A percentile compares a stretch with the other conserved stretches of the same genome.
These are phyloP conservation scores for Eupithecia inturbata DNA, from an alignment of 2,888 invertebrate genomes.

Conservation along the genomic window DNA sequence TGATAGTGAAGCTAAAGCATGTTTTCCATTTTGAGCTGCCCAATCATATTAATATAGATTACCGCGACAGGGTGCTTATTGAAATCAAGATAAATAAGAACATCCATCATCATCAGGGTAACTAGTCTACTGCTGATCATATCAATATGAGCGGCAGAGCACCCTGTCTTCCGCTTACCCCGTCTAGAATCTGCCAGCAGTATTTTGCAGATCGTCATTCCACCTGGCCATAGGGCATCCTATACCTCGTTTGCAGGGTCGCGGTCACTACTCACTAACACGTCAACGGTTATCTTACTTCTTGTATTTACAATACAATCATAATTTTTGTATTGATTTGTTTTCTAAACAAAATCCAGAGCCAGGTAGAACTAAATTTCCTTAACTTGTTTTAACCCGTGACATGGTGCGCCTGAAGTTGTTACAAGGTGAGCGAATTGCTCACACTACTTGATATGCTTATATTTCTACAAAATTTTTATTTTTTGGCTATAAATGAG, in stretches of 20 bases:
- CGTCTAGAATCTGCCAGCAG: neutral
- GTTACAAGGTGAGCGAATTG: too few relatives aligned
- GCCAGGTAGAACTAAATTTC: neutral
- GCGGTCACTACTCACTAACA: neutral
- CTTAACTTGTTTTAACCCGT: neutral
- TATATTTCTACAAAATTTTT: too few relatives aligned
- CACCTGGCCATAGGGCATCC: neutral
- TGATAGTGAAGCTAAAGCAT: conserved; percentile 34
- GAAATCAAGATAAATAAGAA: neutral
- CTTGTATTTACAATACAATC: too few relatives aligned
- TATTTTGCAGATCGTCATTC: neutral
- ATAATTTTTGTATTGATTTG: too few relatives aligned
- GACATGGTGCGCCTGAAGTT: too few relatives aligned
- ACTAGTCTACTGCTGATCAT: neutral
- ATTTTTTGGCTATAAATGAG: too few relatives aligned
- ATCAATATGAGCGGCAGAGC: neutral
- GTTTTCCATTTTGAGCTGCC: conserved; percentile 28
- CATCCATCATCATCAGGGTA: neutral
- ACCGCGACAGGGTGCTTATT: neutral
- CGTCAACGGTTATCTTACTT: neutral
- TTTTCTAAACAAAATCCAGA: neutral
- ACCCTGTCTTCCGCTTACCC: neutral
- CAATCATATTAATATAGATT: conserved; percentile 14
- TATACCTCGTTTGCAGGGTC: neutral
- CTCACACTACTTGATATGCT: too few relatives aligned